Evolutionary conservation across 2,888 invertebrate species (phyloP).

Genomic region (Drosophila merina): DNA sequence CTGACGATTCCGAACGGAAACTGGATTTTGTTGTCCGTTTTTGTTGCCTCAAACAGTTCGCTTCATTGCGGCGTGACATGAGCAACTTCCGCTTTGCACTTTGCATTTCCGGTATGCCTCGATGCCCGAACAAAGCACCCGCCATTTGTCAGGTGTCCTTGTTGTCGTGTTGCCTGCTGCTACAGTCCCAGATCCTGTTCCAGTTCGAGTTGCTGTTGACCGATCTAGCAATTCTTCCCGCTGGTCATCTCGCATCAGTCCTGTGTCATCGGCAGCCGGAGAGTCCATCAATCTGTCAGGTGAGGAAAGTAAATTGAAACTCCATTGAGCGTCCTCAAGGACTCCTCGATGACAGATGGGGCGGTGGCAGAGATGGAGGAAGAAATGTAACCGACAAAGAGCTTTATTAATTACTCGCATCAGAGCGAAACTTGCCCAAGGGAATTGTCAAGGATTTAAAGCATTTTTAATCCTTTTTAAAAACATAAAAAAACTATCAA

Average conservation of each 20-base stretch:
- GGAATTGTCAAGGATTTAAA: background rate
- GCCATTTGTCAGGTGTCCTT: slow-evolving; percentile 34
- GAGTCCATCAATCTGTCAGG: slow-evolving; percentile 35
- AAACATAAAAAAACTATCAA: too few relatives aligned
- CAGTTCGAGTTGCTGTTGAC: too few relatives aligned
- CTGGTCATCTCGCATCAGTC: slow-evolving; percentile 13
- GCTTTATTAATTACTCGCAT: slow-evolving; percentile 23
- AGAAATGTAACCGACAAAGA: slow-evolving; percentile 6
- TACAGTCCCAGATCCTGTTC: background rate
- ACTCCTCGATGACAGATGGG: background rate
- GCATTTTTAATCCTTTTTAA: background rate
- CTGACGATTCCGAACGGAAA: slow-evolving; percentile 16
- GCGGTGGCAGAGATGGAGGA: background rate
- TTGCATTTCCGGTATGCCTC: slow-evolving; percentile 62
- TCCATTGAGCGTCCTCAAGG: slow-evolving; percentile 17
- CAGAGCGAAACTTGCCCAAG: background rate
- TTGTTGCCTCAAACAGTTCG: slow-evolving; percentile 19
- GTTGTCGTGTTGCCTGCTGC: background rate
- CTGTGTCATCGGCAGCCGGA: slow-evolving; percentile 25
- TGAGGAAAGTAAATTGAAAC: slow-evolving; percentile 35
- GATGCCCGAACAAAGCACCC: slow-evolving; percentile 41
- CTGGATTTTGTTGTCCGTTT: slow-evolving; percentile 23
- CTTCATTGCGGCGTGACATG: slow-evolving; percentile 54
- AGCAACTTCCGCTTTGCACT: slow-evolving; percentile 75
- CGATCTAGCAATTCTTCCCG: background rate